Conservation (phyloP, 2,113 vertebrate species). For the Muscicapa adusta region DNA sequence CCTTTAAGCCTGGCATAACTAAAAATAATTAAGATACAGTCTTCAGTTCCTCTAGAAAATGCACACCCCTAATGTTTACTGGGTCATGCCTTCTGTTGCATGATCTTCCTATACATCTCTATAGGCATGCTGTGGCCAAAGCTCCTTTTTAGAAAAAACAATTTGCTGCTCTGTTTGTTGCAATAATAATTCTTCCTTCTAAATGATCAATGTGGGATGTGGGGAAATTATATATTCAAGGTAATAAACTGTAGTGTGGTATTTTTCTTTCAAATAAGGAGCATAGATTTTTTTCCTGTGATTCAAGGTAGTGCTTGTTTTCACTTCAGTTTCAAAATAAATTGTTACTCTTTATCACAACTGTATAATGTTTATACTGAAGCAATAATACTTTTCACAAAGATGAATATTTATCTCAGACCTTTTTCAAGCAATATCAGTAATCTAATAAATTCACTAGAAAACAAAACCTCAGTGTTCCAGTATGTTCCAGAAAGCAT, state of each 20-base stretch:
- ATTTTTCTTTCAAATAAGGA: background rate
- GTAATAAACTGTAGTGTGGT: background rate
- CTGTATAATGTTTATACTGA: constrained; percentile 4
- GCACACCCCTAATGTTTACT: background rate
- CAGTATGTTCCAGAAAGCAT: background rate
- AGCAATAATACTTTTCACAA: background rate
- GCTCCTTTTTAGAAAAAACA: background rate
- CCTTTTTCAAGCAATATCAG: background rate
- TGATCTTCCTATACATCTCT: background rate
- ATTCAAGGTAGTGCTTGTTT: background rate
- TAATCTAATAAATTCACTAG: background rate
- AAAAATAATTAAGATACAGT: background rate
- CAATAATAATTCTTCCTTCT: background rate
- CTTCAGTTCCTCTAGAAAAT: background rate
- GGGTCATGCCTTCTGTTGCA: background rate
- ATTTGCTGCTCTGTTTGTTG: background rate
- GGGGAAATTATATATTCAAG: background rate
- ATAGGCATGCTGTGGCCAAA: background rate
- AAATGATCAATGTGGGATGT: background rate
- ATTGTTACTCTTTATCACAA: constrained; percentile 9
- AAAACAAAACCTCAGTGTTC: background rate
- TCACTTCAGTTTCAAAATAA: constrained; percentile 17
- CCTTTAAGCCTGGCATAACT: background rate
- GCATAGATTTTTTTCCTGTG: background rate
- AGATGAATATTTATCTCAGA: background rate